Evolutionary conservation across 2,113 vertebrate genomes (phyloP).

Genomic region (Orcinus orca): DNA sequence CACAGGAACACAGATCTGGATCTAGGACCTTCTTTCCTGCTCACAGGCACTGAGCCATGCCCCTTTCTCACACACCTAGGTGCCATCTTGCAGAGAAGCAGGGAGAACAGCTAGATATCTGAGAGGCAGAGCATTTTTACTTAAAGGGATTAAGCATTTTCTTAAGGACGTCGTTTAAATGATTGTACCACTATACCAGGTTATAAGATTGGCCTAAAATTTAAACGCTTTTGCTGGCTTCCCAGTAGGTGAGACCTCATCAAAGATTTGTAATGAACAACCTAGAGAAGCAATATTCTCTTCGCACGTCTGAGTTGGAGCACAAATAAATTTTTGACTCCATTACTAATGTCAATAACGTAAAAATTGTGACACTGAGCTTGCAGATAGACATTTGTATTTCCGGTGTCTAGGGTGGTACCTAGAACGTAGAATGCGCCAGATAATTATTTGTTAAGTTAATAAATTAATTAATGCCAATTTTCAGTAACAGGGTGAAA

Average conservation of each 20-base stretch:
- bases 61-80: neutral
- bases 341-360: neutral
- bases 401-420: neutral
- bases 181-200: neutral
- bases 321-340: neutral
- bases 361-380: neutral
- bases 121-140: neutral
- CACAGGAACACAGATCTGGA: neutral
- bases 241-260: neutral
- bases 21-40: neutral
- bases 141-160: neutral
- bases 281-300: neutral
- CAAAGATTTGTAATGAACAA: neutral
- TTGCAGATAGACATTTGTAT: neutral
- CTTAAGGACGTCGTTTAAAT: neutral
- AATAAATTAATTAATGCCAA: slow-evolving; percentile 17
- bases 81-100: neutral
- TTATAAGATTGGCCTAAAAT: neutral
- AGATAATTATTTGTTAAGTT: slow-evolving; percentile 32
- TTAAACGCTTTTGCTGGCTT: neutral
- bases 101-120: neutral
- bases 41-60: neutral
- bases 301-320: neutral
- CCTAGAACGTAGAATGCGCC: neutral
- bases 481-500: slow-evolving; percentile 47